Evolutionary conservation across 2,888 invertebrate genomes (phyloP).

Genomic region (Chrysolina oricalcia): DNA sequence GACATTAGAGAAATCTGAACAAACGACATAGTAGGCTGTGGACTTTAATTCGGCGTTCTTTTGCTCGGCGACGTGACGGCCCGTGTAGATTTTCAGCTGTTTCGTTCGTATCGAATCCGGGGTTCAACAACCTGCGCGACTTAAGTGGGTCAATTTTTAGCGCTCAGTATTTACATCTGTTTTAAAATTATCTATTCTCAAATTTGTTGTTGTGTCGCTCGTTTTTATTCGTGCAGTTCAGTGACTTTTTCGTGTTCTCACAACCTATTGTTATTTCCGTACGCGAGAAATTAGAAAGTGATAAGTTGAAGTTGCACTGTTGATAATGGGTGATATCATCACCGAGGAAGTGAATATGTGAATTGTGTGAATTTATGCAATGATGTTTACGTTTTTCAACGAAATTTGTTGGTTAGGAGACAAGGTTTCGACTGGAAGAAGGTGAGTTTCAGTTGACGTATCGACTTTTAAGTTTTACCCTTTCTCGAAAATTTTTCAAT

Average conservation of each 20-base stretch:
- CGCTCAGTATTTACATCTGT: slow-evolving; percentile 59
- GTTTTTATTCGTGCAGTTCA: slow-evolving; percentile 54
- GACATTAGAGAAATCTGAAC: slow-evolving; percentile 50
- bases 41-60: slow-evolving; percentile 35
- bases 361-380: slow-evolving; percentile 28
- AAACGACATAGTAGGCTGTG: slow-evolving; percentile 44
- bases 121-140: slow-evolving; percentile 56
- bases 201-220: slow-evolving; percentile 54
- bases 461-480: background rate
- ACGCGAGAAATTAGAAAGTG: slow-evolving; percentile 42
- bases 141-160: slow-evolving; percentile 63
- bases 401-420: slow-evolving; percentile 37
- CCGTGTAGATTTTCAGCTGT: slow-evolving; percentile 31
- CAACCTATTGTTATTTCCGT: slow-evolving; percentile 15
- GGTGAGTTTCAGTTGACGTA: slow-evolving; percentile 35
- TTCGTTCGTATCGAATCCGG: slow-evolving; percentile 21
- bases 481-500: too few species aligned
- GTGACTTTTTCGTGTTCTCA: slow-evolving; percentile 48
- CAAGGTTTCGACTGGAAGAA: slow-evolving; percentile 38
- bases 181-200: slow-evolving; percentile 55
- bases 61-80: slow-evolving; percentile 39
- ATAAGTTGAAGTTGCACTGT: slow-evolving; percentile 28
- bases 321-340: slow-evolving; percentile 30
- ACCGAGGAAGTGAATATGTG: slow-evolving; percentile 22
- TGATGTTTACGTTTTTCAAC: slow-evolving; percentile 44